Conservation (phyloP, 2,888 invertebrate genomes). For the Aphidoletes aphidimyza region DNA sequence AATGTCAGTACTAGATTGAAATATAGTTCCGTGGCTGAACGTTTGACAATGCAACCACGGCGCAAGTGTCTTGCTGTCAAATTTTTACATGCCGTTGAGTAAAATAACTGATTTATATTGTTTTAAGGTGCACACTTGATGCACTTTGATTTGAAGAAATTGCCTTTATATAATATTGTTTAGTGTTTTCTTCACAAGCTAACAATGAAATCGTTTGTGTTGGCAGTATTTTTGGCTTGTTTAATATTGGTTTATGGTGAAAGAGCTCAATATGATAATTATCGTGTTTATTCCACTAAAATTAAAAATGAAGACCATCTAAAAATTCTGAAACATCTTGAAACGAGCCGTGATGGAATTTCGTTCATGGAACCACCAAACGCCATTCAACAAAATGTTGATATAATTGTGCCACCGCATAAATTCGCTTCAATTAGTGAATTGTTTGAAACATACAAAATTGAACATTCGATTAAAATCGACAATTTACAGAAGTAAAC, state of each 20-base stretch:
- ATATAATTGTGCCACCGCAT: slow-evolving; percentile 56
- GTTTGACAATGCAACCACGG: too few species aligned
- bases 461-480: slow-evolving; percentile 47
- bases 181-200: neutral
- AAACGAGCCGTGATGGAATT: slow-evolving; percentile 10
- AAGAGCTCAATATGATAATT: slow-evolving; percentile 53
- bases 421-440: slow-evolving; percentile 54
- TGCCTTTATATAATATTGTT: too few species aligned
- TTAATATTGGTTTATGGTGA: neutral
- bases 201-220: neutral
- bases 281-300: slow-evolving; percentile 47
- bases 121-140: too few species aligned
- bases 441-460: neutral
- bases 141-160: too few species aligned
- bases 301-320: slow-evolving; percentile 54
- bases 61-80: too few species aligned
- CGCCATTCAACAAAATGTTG: neutral
- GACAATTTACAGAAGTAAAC: slow-evolving; percentile 55
- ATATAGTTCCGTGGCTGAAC: too few species aligned
- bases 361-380: neutral
- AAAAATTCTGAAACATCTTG: slow-evolving; percentile 46
- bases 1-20: too few species aligned
- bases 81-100: too few species aligned
- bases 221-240: neutral
- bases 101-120: too few species aligned